Conservation (phyloP, 2,797 vertebrate species). For the Pangasius macronema region DNA sequence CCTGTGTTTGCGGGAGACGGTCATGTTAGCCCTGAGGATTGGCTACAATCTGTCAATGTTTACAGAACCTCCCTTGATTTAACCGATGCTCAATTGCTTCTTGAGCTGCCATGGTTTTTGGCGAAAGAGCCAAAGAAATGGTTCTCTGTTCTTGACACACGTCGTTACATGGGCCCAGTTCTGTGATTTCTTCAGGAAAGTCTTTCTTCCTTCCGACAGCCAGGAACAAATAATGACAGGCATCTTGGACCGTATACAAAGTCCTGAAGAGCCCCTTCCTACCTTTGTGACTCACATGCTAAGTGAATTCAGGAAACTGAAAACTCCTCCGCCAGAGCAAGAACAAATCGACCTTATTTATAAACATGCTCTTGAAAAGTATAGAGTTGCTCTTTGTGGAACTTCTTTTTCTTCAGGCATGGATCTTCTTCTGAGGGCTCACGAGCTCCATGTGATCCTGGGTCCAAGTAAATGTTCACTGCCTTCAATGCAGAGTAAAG, state of each 20-base stretch:
- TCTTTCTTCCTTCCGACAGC: not conserved
- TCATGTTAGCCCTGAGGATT: not conserved
- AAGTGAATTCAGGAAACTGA: not conserved
- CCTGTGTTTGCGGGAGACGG: not conserved
- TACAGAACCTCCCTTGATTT: not conserved
- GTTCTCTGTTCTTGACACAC: not conserved
- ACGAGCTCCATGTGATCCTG: conserved; percentile 12
- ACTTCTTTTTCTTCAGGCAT: not conserved
- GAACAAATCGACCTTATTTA: conserved; percentile 15
- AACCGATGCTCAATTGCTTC: not conserved
- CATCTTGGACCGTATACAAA: not conserved
- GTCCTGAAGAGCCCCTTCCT: not conserved
- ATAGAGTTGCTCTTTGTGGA: conserved; percentile 26
- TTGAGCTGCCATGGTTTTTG: not conserved
- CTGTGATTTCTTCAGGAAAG: not conserved
- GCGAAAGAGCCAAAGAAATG: not conserved
- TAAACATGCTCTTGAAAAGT: conserved; percentile 7
- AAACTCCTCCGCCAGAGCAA: not conserved
- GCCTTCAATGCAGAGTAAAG: not conserved
- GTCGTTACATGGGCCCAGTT: not conserved
- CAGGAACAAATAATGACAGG: not conserved
- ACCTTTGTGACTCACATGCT: not conserved
- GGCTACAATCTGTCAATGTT: not conserved
- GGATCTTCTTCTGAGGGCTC: conserved; percentile 21
- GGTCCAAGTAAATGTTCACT: not conserved